Conservation (phyloP, 2,113 vertebrate species). For the Zosterops japonicus region DNA sequence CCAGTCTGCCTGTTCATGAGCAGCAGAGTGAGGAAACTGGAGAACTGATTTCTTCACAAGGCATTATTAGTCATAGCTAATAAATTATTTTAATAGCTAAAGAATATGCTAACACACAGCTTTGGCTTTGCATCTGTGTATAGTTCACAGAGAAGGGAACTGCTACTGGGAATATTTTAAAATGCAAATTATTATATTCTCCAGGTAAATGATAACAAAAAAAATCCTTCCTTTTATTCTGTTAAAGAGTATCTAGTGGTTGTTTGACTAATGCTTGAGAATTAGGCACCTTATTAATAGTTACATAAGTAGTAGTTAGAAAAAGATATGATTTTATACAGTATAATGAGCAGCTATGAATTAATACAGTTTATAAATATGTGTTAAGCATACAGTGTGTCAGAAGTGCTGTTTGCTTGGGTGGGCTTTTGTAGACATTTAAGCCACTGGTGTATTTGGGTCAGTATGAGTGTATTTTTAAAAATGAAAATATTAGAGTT, state of each 20-base stretch:
- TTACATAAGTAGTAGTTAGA: background rate
- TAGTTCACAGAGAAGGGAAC: background rate
- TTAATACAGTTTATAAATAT: background rate
- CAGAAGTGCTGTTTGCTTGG: background rate
- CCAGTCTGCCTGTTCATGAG: background rate
- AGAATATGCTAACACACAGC: background rate
- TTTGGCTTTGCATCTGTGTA: background rate
- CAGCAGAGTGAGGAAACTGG: background rate
- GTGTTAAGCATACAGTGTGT: background rate
- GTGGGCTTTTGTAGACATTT: background rate
- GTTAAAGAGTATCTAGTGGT: background rate
- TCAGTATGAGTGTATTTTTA: background rate
- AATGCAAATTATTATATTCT: background rate
- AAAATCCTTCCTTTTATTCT: background rate
- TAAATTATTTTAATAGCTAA: background rate
- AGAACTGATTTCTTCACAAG: background rate
- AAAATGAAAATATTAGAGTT: conserved; percentile 17
- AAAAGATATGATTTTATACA: background rate
- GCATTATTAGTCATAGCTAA: background rate
- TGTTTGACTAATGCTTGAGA: background rate
- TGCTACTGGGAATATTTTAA: background rate
- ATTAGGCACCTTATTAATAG: background rate
- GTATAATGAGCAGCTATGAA: background rate
- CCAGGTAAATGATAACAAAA: conserved; percentile 5
- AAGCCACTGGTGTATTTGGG: background rate